Percentiles rank a stretch among this genome's conserved stretches.
These are phyloP conservation scores for Channa striata DNA, from an alignment of 2,797 vertebrate species.

Conservation along the genomic window DNA sequence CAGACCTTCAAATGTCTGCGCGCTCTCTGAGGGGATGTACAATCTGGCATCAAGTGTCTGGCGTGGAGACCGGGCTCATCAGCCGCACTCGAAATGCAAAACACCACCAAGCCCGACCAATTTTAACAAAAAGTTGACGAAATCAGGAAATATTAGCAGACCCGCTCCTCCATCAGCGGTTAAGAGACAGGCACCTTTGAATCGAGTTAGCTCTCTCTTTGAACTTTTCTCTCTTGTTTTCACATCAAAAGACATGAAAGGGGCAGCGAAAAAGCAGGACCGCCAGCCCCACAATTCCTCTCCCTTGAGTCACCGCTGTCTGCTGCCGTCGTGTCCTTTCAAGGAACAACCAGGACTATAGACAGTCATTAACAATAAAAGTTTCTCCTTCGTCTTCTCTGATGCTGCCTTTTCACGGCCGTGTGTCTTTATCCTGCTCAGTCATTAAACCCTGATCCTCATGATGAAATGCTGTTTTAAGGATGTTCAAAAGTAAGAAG, in stretches of 20 bases:
- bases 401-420: conserved; percentile 57
- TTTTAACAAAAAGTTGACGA: conserved; percentile 65
- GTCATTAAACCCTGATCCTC: conserved; percentile 75
- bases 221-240: conserved; percentile 79
- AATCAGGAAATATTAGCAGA: conserved; percentile 69
- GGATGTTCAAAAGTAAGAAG: conserved; percentile 62
- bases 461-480: conserved; percentile 78
- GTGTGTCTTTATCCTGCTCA: conserved; percentile 58
- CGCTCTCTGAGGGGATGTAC: conserved; percentile 67
- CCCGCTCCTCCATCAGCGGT: conserved; percentile 63
- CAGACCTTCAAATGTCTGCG: conserved; percentile 74
- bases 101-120: conserved; percentile 47
- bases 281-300: conserved; percentile 62
- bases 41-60: conserved; percentile 71
- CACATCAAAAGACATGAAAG: conserved; percentile 82
- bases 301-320: conserved; percentile 69
- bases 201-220: conserved; percentile 64
- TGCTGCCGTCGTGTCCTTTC: conserved; percentile 70
- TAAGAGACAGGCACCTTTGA: conserved; percentile 71
- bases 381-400: conserved; percentile 58
- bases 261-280: conserved; percentile 66
- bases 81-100: conserved; percentile 69
- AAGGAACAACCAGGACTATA: conserved; percentile 67
- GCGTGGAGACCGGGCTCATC: conserved; percentile 64
- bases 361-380: conserved; percentile 78